Base-by-base conservation (phyloP, 2,888 invertebrate genomes). In the Melieria picta region DNA sequence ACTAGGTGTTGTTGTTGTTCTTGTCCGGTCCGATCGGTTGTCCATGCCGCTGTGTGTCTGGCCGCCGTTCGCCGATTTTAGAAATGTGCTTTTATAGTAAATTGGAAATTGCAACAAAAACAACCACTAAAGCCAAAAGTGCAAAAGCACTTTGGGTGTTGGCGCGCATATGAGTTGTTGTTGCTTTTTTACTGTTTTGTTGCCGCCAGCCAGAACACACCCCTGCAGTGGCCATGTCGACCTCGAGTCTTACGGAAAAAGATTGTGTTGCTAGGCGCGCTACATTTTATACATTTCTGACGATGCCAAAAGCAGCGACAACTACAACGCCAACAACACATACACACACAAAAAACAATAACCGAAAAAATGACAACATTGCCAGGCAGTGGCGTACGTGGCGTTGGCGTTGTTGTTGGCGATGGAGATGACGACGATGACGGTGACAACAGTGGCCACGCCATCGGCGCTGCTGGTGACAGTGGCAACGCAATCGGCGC, bases 61-160 rank as follows among this genome's bases (percentile, higher is more conserved):
- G 30, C 30, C 30, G 30, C 30, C 30, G 30, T 43, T 3, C 43
- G 9, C 45, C 43, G 45, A 48, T 48, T 16, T 10, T 64, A 10
- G 10, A 16, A 52, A 48, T 64, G 42, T 55, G 43, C 50, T 58
- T 48, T 67, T 16, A 10, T 57, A 58, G 48, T 64, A 52, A 52
- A 52, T 52, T 64, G 52, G 9, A 52, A 9, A 77, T 30, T 72
- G 74, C 68, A 75, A 61, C 52, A 30, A 30, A 30, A 30, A 30
- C 30, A 30, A 30, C 30, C 30, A 30, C 30, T 30, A 30, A 30
- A 30, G 30, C 30, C 30, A 2, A 30, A 30, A 30, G 1, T 30
- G 30, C 30, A 30, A 30, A 30, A 30, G 30, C 30, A 30, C 30
- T 30, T 30, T 30, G 30, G 45, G 11, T 61, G 16, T 58, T 7